A percentile compares a stretch with the other conserved stretches of the same genome.
phyloP scores from a whole-genome alignment of 2,797 vertebrate genomes.

The Scleropages formosus region DNA sequence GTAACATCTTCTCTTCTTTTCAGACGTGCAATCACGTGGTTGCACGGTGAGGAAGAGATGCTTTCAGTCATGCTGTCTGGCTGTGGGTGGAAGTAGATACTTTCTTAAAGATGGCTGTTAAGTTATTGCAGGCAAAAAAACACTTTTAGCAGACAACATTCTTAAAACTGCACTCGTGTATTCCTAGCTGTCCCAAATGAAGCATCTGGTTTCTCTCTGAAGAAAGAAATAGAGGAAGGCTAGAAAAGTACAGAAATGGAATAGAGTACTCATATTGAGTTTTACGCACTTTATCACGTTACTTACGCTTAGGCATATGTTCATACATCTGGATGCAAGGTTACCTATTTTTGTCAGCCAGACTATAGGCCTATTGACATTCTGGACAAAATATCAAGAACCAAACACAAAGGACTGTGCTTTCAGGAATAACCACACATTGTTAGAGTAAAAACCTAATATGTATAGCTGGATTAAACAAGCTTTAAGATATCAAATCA shows the following conservation, averaged over 20 bases:
- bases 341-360: too few relatives aligned
- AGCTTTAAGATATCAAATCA: too few relatives aligned
- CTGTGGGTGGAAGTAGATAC: constrained; percentile 52
- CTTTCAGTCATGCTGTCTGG: constrained; percentile 54
- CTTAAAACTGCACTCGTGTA: constrained; percentile 51
- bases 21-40: constrained; percentile 43
- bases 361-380: too few relatives aligned
- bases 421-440: too few relatives aligned
- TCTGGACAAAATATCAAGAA: too few relatives aligned
- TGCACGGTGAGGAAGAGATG: constrained; percentile 50
- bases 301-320: neutral
- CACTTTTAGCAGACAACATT: constrained; percentile 54
- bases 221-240: constrained; percentile 51
- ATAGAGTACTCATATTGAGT: neutral
- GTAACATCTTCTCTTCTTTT: constrained; percentile 45
- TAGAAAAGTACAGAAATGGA: constrained; percentile 30
- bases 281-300: constrained; percentile 26
- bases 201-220: constrained; percentile 48
- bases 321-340: too few relatives aligned
- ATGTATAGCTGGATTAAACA: too few relatives aligned
- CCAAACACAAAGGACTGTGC: too few relatives aligned
- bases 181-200: constrained; percentile 51
- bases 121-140: constrained; percentile 48
- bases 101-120: constrained; percentile 51
- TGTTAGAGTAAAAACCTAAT: too few relatives aligned